phyloP scores from a whole-genome alignment of 2,113 vertebrate genomes.

The Oenanthe oenanthe region DNA sequence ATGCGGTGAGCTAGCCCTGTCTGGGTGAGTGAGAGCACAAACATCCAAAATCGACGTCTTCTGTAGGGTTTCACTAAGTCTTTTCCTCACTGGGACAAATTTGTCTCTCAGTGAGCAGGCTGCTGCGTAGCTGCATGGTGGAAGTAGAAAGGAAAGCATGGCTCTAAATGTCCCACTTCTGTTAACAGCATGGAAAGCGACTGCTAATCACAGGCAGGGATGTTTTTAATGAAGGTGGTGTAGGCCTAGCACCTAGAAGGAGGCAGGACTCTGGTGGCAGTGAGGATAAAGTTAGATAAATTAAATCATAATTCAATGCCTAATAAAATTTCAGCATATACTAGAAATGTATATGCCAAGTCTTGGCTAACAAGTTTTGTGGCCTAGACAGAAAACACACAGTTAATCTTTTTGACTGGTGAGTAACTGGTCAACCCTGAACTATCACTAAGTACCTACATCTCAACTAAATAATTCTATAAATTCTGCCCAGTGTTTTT shows the following conservation, averaged over 20 bases:
- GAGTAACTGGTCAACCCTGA: not conserved
- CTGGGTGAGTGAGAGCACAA: not conserved
- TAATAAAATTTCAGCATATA: not conserved
- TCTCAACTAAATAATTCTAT: not conserved
- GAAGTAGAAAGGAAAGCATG: fast-evolving
- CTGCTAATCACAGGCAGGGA: not conserved
- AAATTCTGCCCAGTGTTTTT: not conserved
- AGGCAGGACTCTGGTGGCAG: not conserved
- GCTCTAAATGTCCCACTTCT: not conserved
- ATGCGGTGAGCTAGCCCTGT: not conserved
- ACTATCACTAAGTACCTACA: not conserved
- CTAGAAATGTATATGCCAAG: too few species aligned
- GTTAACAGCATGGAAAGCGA: fast-evolving
- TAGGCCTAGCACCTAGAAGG: too few species aligned
- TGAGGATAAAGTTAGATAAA: not conserved
- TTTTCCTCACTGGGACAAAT: not conserved
- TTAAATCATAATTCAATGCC: not conserved
- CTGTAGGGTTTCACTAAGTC: not conserved
- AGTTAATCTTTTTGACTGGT: not conserved
- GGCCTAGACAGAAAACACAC: not conserved
- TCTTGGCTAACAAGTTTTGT: not conserved
- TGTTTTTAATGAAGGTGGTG: fast-evolving
- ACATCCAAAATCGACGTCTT: fast-evolving
- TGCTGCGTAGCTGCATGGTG: too few species aligned
- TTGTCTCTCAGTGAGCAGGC: not conserved